These are phyloP conservation scores for Tyrannus savana DNA, from an alignment of 2,113 vertebrate species.

Conservation along the genomic window DNA sequence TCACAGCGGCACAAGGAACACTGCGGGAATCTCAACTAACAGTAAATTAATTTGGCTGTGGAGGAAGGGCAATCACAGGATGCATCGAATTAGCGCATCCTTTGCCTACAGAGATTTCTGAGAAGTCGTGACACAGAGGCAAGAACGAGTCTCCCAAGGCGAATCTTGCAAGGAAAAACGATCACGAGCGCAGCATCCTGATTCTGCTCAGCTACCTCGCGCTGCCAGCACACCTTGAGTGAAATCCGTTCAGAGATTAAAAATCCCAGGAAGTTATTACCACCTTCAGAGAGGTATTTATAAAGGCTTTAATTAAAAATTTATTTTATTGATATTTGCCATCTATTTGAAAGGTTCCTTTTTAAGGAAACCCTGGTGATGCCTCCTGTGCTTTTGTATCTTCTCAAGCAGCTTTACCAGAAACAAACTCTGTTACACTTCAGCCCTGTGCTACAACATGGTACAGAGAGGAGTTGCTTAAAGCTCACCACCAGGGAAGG, in stretches of 20 bases:
- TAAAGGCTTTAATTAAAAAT: background rate
- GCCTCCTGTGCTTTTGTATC: background rate
- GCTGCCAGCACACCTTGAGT: background rate
- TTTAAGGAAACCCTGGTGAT: background rate
- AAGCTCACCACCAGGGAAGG: background rate
- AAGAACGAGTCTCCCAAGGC: background rate
- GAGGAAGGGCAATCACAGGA: constrained; percentile 31
- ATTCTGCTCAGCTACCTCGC: background rate
- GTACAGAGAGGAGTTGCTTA: background rate
- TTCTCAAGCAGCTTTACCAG: background rate
- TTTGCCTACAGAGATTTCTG: constrained; percentile 38
- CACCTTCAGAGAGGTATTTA: background rate
- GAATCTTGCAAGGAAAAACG: background rate
- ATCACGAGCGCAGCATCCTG: background rate
- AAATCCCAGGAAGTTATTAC: background rate
- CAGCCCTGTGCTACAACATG: background rate
- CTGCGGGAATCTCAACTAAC: constrained; percentile 30
- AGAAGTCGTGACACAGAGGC: constrained; percentile 47
- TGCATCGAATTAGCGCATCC: constrained; percentile 23
- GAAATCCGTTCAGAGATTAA: background rate
- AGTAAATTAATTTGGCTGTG: background rate
- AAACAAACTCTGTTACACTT: rapidly evolving
- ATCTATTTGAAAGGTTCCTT: background rate
- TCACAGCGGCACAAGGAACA: background rate
- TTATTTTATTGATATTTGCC: background rate